Conservation (phyloP, 92 coral and sea anemone genomes). For the Palythoa grandiflora region DNA sequence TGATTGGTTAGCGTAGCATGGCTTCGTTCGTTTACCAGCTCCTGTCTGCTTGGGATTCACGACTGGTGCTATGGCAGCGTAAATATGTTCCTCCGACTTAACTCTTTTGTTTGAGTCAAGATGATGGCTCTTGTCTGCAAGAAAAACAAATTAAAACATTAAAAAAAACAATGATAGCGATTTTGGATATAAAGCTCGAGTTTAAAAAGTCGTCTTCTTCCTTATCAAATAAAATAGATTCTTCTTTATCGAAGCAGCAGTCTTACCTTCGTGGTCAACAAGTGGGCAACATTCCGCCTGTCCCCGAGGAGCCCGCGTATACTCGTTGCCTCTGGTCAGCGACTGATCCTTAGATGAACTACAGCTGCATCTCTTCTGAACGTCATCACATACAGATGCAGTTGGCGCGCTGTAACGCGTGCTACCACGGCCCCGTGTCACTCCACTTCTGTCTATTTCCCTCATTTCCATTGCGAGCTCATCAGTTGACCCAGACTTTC, state of each 20-base stretch:
- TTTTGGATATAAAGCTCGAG: too few relatives aligned
- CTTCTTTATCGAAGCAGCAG: neutral
- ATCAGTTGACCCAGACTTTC: neutral
- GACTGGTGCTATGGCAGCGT: slow-evolving; percentile 36
- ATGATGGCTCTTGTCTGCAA: slow-evolving; percentile 41
- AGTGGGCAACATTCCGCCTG: slow-evolving; percentile 30
- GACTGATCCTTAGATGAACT: slow-evolving; percentile 17
- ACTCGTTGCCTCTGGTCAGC: slow-evolving; percentile 41
- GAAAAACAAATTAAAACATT: neutral
- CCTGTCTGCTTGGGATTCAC: neutral
- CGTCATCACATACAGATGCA: slow-evolving; percentile 10
- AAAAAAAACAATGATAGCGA: neutral
- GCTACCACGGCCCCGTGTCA: slow-evolving; percentile 48
- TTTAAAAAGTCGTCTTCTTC: too few relatives aligned
- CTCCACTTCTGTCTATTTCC: slow-evolving; percentile 11
- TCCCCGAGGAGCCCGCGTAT: slow-evolving; percentile 20
- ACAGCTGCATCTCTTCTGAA: slow-evolving; percentile 38
- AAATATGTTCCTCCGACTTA: slow-evolving; percentile 41
- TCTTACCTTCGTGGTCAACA: slow-evolving; percentile 38
- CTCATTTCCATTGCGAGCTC: slow-evolving; percentile 21
- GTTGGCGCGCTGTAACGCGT: slow-evolving; percentile 42
- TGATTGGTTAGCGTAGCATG: slow-evolving; percentile 35
- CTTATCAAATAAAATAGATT: neutral
- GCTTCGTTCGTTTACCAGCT: neutral
- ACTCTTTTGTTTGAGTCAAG: neutral